These are phyloP conservation scores for Camelus dromedarius DNA, from an alignment of 2,113 vertebrate genomes.

Conservation along the genomic window DNA sequence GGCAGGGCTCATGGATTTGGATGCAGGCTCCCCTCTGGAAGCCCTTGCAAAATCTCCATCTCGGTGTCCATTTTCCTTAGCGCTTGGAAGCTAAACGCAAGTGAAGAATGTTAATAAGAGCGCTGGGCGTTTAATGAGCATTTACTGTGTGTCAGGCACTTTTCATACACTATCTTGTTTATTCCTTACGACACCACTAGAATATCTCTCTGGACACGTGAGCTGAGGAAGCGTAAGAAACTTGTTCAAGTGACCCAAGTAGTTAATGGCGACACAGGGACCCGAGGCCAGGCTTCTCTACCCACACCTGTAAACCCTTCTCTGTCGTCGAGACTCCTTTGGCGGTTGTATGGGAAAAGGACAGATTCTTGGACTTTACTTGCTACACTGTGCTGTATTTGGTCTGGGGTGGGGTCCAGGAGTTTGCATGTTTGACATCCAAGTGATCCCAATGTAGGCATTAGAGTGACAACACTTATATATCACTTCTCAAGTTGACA, in stretches of 20 bases:
- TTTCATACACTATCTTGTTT: background rate
- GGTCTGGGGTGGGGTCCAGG: background rate
- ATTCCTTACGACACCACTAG: background rate
- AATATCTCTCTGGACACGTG: background rate
- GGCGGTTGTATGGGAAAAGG: accelerated
- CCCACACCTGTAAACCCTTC: no score
- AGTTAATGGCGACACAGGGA: background rate
- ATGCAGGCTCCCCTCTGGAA: background rate
- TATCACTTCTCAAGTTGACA: accelerated
- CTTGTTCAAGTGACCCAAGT: background rate
- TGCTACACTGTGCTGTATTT: background rate
- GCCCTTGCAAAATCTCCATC: background rate
- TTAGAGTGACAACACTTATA: accelerated
- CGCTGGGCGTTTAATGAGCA: accelerated
- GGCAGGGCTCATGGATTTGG: accelerated
- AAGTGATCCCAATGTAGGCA: accelerated
- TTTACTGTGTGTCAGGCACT: accelerated
- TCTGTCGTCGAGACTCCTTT: background rate
- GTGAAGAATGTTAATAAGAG: background rate
- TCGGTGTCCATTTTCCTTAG: background rate
- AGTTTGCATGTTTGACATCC: background rate
- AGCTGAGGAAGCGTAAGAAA: background rate
- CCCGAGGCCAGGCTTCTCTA: no score
- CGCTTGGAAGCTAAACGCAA: background rate
- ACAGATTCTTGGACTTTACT: background rate